Conservation (phyloP, 2,797 vertebrate species). For the Chaetophractus vellerosus region DNA sequence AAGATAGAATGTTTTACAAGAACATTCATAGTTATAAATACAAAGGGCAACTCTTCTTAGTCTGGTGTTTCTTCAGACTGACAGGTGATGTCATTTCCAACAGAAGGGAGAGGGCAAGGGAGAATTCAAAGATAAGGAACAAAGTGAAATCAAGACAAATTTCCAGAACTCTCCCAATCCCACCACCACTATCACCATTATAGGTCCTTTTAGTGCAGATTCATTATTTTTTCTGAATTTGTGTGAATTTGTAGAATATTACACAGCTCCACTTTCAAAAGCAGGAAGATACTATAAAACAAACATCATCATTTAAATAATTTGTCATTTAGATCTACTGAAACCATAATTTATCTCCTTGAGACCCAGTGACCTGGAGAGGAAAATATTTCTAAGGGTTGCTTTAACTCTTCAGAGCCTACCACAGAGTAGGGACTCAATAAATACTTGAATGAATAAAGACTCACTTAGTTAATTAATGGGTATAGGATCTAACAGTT, state of each 20-base stretch:
- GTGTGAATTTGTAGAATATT: not conserved
- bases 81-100: conserved; percentile 60
- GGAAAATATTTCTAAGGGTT: not conserved
- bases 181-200: not conserved
- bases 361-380: not conserved
- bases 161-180: conserved; percentile 12
- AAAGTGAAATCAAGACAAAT: conserved; percentile 62
- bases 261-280: not conserved
- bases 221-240: not conserved
- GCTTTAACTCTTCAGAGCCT: not conserved
- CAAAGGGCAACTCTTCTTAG: not conserved
- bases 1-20: conserved; percentile 37
- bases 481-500: not conserved
- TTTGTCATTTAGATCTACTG: conserved; percentile 49
- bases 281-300: not conserved
- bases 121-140: not conserved
- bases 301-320: not conserved
- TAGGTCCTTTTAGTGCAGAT: not conserved
- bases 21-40: not conserved
- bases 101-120: not conserved
- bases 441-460: conserved; percentile 1
- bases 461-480: not conserved
- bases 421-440: not conserved
- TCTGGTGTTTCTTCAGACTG: not conserved
- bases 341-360: conserved; percentile 1